These are phyloP conservation scores for Acanthoscelides obtectus DNA, from an alignment of 2,888 invertebrate genomes.

Conservation along the genomic window DNA sequence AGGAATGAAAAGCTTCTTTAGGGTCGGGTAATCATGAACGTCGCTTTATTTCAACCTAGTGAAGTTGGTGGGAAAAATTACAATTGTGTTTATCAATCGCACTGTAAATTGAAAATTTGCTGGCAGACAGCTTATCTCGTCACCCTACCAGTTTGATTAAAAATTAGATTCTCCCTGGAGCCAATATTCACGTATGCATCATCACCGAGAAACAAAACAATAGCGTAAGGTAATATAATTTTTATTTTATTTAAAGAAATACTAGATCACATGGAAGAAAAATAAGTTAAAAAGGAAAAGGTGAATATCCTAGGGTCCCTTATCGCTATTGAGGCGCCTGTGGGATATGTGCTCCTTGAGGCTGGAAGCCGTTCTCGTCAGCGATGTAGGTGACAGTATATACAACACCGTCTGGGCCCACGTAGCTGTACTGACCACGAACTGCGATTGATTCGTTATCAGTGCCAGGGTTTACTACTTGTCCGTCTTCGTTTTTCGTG, in stretches of 20 bases:
- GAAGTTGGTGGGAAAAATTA: no score
- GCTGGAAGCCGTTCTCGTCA: conserved; percentile 59
- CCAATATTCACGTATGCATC: no score
- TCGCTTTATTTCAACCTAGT: no score
- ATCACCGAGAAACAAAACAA: background rate
- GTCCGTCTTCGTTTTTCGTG: conserved; percentile 57
- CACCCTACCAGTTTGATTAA: no score
- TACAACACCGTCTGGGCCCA: conserved; percentile 57
- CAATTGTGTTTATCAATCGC: no score
- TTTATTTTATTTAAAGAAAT: background rate
- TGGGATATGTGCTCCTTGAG: conserved; percentile 50
- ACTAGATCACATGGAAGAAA: background rate
- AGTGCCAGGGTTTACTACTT: conserved; percentile 58
- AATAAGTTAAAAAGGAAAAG: background rate
- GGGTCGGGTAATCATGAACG: no score
- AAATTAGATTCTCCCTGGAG: no score
- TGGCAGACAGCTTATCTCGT: no score
- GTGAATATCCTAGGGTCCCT: background rate
- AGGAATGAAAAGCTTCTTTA: no score
- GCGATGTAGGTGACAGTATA: conserved; percentile 60
- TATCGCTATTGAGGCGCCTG: conserved; percentile 2
- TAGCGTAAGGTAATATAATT: background rate
- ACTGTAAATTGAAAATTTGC: no score
- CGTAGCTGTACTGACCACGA: conserved; percentile 58
- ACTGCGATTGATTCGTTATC: conserved; percentile 60